A percentile compares a stretch with the other conserved stretches of the same genome.
Conservation (phyloP, 2,888 invertebrate species). For the Cerastoderma edule region DNA sequence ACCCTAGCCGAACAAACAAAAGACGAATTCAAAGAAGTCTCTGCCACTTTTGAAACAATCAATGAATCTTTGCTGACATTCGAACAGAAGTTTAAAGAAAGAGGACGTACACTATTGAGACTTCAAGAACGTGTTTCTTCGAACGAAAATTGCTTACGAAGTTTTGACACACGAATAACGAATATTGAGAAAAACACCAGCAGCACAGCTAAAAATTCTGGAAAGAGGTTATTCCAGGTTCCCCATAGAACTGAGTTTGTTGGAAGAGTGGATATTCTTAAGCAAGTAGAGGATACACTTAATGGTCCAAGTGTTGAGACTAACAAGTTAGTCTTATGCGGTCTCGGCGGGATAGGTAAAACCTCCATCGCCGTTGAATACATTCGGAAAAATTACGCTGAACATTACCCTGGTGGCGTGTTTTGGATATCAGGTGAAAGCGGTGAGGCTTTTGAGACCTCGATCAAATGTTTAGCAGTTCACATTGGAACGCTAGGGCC, state of each 20-base stretch:
- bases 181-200: too few relatives aligned
- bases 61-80: neutral
- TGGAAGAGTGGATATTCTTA: neutral
- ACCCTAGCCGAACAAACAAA: conserved; percentile 1
- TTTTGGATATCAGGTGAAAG: conserved; percentile 52
- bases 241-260: neutral
- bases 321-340: conserved; percentile 34
- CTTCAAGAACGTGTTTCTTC: neutral
- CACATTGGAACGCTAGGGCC: conserved; percentile 2
- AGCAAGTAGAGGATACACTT: neutral
- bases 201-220: too few relatives aligned
- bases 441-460: conserved; percentile 30
- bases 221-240: neutral
- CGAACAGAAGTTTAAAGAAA: neutral
- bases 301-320: too few relatives aligned
- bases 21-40: neutral
- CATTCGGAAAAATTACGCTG: conserved; percentile 36
- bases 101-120: neutral
- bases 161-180: too few relatives aligned
- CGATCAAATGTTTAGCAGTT: conserved; percentile 27
- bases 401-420: conserved; percentile 40
- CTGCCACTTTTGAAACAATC: neutral
- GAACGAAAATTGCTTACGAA: too few relatives aligned
- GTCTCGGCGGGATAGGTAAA: conserved; percentile 51
- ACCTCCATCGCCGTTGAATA: conserved; percentile 48